These are phyloP conservation scores for Labia minor DNA, from an alignment of 2,888 invertebrate genomes.

Conservation along the genomic window DNA sequence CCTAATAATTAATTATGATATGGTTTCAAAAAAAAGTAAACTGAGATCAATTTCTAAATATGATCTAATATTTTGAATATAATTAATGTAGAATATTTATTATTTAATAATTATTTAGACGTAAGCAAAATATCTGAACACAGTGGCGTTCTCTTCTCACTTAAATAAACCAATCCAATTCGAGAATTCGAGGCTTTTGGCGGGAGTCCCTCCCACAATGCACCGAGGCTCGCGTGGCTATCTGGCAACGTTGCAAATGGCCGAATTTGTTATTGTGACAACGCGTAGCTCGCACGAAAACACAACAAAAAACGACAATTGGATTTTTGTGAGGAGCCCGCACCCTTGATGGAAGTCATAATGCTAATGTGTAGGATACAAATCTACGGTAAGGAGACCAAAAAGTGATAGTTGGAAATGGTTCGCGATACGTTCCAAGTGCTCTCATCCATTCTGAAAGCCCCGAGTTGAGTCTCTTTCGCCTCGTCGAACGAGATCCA, in stretches of 20 bases:
- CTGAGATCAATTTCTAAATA: no score
- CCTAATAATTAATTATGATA: no score
- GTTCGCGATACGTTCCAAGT: background rate
- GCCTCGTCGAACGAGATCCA: background rate
- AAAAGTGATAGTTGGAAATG: background rate
- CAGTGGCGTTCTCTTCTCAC: slow-evolving; percentile 23
- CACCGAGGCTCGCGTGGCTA: slow-evolving; percentile 58
- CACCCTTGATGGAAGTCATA: background rate
- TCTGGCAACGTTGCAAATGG: slow-evolving; percentile 87
- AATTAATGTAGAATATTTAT: background rate
- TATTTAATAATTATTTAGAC: background rate
- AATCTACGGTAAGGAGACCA: background rate
- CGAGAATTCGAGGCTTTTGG: slow-evolving; percentile 25
- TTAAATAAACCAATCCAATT: slow-evolving; percentile 27
- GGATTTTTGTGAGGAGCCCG: background rate
- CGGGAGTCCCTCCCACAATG: slow-evolving; percentile 34
- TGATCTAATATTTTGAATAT: background rate
- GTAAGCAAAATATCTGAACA: no score
- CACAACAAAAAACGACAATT: background rate
- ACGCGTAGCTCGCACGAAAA: slow-evolving; percentile 46
- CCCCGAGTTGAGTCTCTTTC: background rate
- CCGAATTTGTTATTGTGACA: slow-evolving; percentile 98
- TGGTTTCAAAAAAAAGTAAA: background rate
- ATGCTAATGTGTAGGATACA: background rate
- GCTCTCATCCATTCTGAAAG: slow-evolving; percentile 3